These are phyloP conservation scores for Troides oblongomaculatus DNA, from an alignment of 2,888 invertebrate genomes.

Conservation along the genomic window DNA sequence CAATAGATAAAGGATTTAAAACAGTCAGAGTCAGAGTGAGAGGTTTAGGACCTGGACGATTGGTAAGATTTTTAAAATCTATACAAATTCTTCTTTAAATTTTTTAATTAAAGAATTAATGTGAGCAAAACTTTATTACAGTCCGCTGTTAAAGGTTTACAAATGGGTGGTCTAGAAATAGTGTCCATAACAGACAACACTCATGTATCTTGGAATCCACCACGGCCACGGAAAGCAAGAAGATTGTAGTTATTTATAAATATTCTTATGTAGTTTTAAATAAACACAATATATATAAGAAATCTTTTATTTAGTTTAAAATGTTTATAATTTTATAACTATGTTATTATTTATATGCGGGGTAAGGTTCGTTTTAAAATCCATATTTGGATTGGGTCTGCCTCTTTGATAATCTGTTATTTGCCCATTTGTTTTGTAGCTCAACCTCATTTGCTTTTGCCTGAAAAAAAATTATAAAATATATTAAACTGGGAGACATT, in stretches of 20 bases:
- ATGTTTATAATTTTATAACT: background rate
- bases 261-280: constrained; percentile 23
- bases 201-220: constrained; percentile 89
- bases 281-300: constrained; percentile 13
- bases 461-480: constrained; percentile 71
- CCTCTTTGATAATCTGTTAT: constrained; percentile 89
- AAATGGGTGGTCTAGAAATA: constrained; percentile 94
- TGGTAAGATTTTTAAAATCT: constrained; percentile 80
- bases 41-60: constrained; percentile 93
- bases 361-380: constrained; percentile 79
- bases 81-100: background rate
- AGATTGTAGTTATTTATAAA: constrained; percentile 82
- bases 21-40: constrained; percentile 87
- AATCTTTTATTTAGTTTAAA: constrained; percentile 18
- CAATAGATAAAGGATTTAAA: constrained; percentile 85
- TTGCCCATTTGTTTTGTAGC: constrained; percentile 95
- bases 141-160: constrained; percentile 95
- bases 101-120: background rate
- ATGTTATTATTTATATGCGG: constrained; percentile 20
- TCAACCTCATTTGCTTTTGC: constrained; percentile 97
- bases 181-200: constrained; percentile 96
- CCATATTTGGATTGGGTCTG: constrained; percentile 98
- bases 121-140: constrained; percentile 62
- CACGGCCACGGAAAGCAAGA: constrained; percentile 90
- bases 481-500: too few relatives aligned